These are phyloP conservation scores for Ptychoptera contaminata DNA, from an alignment of 2,888 invertebrate genomes.

Conservation along the genomic window DNA sequence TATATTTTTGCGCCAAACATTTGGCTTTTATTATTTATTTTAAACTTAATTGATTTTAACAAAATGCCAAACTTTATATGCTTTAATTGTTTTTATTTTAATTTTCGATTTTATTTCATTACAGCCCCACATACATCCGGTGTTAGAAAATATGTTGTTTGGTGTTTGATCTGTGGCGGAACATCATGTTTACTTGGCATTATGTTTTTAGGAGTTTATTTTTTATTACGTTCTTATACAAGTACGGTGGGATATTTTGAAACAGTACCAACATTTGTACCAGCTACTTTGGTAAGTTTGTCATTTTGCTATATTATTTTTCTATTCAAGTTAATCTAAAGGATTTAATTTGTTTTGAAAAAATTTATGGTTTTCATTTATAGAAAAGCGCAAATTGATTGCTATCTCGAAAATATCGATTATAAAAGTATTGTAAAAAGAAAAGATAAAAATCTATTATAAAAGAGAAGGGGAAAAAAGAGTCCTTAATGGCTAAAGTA, in stretches of 20 bases:
- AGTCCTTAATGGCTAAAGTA: no score
- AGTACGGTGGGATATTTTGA: conserved; percentile 63
- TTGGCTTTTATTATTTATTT: no score
- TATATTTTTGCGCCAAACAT: no score
- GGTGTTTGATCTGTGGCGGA: conserved; percentile 63
- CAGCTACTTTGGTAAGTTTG: conserved; percentile 67
- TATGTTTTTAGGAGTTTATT: conserved; percentile 59
- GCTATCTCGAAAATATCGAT: no score
- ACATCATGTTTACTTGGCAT: conserved; percentile 56
- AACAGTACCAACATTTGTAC: conserved; percentile 88
- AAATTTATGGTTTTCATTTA: no score
- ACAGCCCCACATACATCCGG: conserved; percentile 29
- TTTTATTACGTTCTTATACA: conserved; percentile 58
- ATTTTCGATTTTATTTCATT: conserved; percentile 17
- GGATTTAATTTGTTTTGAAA: no score
- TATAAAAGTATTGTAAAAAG: no score
- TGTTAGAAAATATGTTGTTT: conserved; percentile 55
- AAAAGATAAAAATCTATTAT: no score
- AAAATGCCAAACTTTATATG: no score
- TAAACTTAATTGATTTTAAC: no score
- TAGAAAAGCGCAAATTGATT: no score
- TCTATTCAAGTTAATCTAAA: neutral
- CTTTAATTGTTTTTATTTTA: neutral
- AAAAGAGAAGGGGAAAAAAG: no score
- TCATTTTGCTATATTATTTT: neutral